Evolutionary conservation across 2,113 vertebrate genomes (phyloP).

Genomic region (Strigops habroptila): DNA sequence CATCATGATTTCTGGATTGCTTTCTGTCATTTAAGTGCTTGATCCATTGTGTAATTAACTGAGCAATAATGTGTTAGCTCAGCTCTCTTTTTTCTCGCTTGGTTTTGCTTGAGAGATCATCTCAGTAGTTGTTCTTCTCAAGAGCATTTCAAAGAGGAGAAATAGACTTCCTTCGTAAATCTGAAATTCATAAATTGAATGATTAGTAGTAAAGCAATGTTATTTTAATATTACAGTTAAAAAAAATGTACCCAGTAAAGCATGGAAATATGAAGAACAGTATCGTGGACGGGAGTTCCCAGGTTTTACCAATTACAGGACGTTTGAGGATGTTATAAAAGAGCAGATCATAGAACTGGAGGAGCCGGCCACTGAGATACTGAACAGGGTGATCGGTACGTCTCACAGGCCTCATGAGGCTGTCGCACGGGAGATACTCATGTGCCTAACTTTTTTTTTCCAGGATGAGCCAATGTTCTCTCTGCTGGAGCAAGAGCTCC

Average conservation of each 20-base stretch:
- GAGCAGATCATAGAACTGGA: slow-evolving; percentile 77
- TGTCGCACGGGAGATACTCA: not conserved
- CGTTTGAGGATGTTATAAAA: slow-evolving; percentile 81
- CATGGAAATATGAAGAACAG: slow-evolving; percentile 66
- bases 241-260: not conserved
- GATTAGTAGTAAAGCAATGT: not conserved
- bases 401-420: not conserved
- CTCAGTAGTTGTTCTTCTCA: not conserved
- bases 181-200: not conserved
- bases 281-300: slow-evolving; percentile 84
- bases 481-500: not conserved
- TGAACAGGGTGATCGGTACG: slow-evolving; percentile 66
- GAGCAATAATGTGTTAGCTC: not conserved
- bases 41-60: not conserved
- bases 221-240: slow-evolving; percentile 65
- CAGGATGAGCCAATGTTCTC: not conserved
- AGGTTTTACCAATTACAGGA: slow-evolving; percentile 83
- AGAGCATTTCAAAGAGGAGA: not conserved
- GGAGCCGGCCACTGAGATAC: slow-evolving; percentile 75
- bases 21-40: not conserved
- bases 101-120: not conserved
- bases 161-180: not conserved
- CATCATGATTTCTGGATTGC: not conserved
- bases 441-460: not conserved
- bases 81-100: too few relatives aligned